phyloP scores from a whole-genome alignment of 2,888 invertebrate species.

The Phyllotreta cruciferae region DNA sequence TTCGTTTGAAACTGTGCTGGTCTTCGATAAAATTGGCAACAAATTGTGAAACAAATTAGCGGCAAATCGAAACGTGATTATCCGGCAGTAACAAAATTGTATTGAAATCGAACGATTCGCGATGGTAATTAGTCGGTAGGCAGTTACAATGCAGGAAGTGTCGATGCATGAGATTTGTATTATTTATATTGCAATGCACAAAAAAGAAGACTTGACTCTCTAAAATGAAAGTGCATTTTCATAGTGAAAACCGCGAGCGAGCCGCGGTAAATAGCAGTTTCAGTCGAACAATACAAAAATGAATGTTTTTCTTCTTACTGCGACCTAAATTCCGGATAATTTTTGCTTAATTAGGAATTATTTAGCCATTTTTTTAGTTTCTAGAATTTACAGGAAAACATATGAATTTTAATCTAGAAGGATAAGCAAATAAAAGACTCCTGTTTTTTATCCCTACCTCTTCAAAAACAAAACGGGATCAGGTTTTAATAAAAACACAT shows the following conservation, averaged over 20 bases:
- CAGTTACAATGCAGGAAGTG: slow-evolving; percentile 8
- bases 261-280: neutral
- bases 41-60: too few relatives aligned
- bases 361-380: neutral
- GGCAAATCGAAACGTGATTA: too few relatives aligned
- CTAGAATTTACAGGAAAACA: neutral
- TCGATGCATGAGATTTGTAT: slow-evolving; percentile 5
- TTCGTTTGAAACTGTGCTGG: too few relatives aligned
- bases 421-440: too few relatives aligned
- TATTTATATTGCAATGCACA: slow-evolving; percentile 11
- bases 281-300: slow-evolving; percentile 15
- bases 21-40: too few relatives aligned
- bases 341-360: neutral
- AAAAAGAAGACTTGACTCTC: slow-evolving; percentile 31
- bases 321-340: slow-evolving; percentile 7
- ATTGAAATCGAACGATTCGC: slow-evolving; percentile 1
- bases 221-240: slow-evolving; percentile 37
- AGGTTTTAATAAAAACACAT: neutral
- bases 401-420: neutral
- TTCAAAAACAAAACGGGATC: neutral
- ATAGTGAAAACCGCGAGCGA: slow-evolving; percentile 26
- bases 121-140: neutral
- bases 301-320: slow-evolving; percentile 1
- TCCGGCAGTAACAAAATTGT: neutral
- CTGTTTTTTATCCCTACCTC: too few relatives aligned